Conservation (phyloP, 2,888 invertebrate species). For the Aphidius colemani region DNA sequence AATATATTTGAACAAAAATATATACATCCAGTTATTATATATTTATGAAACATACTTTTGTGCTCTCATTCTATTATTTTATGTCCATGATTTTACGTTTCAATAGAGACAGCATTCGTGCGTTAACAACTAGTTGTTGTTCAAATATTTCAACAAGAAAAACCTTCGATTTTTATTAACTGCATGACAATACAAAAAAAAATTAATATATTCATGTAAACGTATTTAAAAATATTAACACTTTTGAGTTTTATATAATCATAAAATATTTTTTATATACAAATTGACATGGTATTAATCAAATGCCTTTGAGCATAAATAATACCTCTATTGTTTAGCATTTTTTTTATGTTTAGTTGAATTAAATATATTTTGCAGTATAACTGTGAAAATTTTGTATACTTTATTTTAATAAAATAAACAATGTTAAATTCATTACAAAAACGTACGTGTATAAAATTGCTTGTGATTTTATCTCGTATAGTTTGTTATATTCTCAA, state of each 20-base stretch:
- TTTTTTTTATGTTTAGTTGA: background rate
- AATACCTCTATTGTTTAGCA: too few relatives aligned
- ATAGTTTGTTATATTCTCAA: slow-evolving; percentile 6
- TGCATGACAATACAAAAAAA: background rate
- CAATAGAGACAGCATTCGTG: slow-evolving; percentile 12
- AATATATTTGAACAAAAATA: background rate
- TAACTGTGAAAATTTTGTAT: too few relatives aligned
- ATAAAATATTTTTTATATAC: too few relatives aligned
- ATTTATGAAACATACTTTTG: slow-evolving; percentile 31
- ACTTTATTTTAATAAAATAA: too few relatives aligned
- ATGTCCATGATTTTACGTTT: slow-evolving; percentile 15
- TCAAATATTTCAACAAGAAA: slow-evolving; percentile 16
- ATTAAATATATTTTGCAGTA: too few relatives aligned
- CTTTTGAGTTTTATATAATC: too few relatives aligned
- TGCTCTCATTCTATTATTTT: slow-evolving; percentile 15
- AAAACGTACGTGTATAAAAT: slow-evolving; percentile 19
- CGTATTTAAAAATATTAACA: too few relatives aligned
- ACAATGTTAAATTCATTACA: slow-evolving; percentile 14
- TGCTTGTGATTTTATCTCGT: slow-evolving; percentile 19
- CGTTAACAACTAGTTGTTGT: slow-evolving; percentile 16
- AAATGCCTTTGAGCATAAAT: too few relatives aligned
- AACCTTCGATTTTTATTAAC: slow-evolving; percentile 3
- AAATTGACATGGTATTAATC: too few relatives aligned
- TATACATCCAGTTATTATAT: background rate
- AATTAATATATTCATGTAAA: background rate